Evolutionary conservation across 2,113 vertebrate genomes (phyloP), one percentile per base, ranked within the genome.

Genomic region (human): DNA sequence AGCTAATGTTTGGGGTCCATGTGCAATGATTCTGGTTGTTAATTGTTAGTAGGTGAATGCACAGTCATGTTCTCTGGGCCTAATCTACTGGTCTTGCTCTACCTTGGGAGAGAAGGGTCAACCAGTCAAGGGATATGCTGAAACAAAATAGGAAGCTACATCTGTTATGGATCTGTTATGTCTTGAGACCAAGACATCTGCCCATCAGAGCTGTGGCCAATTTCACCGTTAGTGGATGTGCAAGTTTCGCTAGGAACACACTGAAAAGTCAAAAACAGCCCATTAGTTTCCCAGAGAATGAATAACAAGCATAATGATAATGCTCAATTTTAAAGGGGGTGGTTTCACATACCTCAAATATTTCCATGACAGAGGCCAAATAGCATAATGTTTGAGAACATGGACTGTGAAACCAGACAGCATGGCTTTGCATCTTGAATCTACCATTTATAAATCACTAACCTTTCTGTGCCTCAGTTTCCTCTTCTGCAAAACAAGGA

Each of bases 141-240:
- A 38, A 88, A 59, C 55, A 45, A 68, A 59, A 89, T 14, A 43
- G 75, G 40, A 80, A 84, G 8, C 72, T 79, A 57, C 38, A 50
- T 75, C 40, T 64, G 72, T 73, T 70, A 11, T 18, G 9, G 3
- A 17, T 79, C 64, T 70, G 82, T 57, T 50, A 89, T n/a, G n/a
- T n/a, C 72, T 87, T 82, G 57, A 72, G 90, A 91, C 61, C 82
- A 97, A 89, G 87, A 61, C 90, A 92, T 86, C 78, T 94, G 83
- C 38, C 78, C 8, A 66, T 81, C 20, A 76, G 68, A 95, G 73
- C 0, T 57, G 59, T 20, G 87, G 73, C 95, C 84, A 92, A 72
- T 72, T 80, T 72, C 83, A 78, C 48, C 86, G 50, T 27, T 85
- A 48, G 64, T 22, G 38, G 66, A 89, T 52, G 66, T 45, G 22